phyloP scores from a whole-genome alignment of 2,888 invertebrate species.

The Scelioninae gen. 1 region DNA sequence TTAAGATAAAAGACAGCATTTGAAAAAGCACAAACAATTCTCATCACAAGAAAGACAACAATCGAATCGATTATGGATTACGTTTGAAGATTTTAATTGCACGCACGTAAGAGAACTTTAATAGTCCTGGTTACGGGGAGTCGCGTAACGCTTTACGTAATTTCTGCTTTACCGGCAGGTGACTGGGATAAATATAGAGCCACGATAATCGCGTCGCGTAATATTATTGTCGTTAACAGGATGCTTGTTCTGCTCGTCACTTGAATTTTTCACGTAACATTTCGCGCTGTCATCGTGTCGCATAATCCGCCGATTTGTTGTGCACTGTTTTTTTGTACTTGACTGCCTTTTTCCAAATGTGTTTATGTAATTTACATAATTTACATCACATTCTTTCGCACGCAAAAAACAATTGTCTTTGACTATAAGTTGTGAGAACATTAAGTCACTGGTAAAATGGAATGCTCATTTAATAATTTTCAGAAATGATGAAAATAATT shows the following conservation, averaged over 20 bases:
- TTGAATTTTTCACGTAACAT: slow-evolving; percentile 67
- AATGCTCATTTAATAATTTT: too few species aligned
- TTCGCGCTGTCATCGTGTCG: slow-evolving; percentile 62
- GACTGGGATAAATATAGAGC: slow-evolving; percentile 68
- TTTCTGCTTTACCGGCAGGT: slow-evolving; percentile 67
- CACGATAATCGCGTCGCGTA: slow-evolving; percentile 66
- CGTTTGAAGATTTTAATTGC: slow-evolving; percentile 54
- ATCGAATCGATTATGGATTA: slow-evolving; percentile 45
- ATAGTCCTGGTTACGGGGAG: slow-evolving; percentile 59
- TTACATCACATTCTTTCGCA: too few species aligned
- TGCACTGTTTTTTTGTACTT: slow-evolving; percentile 9
- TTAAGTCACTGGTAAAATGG: too few species aligned
- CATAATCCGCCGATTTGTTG: slow-evolving; percentile 52
- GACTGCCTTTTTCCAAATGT: slow-evolving; percentile 7
- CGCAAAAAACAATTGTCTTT: too few species aligned
- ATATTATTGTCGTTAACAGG: slow-evolving; percentile 70
- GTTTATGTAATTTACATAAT: slow-evolving; percentile 26
- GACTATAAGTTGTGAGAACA: too few species aligned
- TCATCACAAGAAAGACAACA: too few species aligned
- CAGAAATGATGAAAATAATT: too few species aligned
- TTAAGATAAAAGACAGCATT: too few species aligned
- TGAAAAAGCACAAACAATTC: too few species aligned
- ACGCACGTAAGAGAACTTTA: slow-evolving; percentile 54
- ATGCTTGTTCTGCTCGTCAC: slow-evolving; percentile 67
- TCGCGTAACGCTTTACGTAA: slow-evolving; percentile 72